These are phyloP conservation scores for Andrena haemorrhoa DNA, from an alignment of 2,888 invertebrate genomes.

Conservation along the genomic window DNA sequence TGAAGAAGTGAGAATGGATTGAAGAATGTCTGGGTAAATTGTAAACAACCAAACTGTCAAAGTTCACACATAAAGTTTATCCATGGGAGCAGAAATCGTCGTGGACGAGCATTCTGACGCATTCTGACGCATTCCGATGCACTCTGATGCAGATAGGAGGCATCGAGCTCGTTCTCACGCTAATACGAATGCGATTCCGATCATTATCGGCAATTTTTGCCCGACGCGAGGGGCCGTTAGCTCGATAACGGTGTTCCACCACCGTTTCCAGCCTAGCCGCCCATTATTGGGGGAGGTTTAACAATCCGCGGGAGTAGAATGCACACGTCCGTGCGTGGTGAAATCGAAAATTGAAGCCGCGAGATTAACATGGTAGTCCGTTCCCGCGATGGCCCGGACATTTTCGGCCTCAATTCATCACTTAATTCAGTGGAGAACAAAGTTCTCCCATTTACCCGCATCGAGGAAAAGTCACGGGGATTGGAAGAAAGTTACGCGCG, in stretches of 20 bases:
- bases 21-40: not conserved
- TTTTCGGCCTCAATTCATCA: constrained; percentile 10
- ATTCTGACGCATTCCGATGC: not conserved
- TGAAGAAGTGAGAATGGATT: not conserved
- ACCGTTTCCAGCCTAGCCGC: not conserved
- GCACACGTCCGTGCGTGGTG: not conserved
- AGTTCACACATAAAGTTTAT: no score
- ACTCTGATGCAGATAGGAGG: not conserved
- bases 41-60: not conserved
- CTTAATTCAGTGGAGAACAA: constrained; percentile 24
- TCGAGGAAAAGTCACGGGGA: not conserved
- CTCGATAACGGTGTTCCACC: constrained; percentile 10
- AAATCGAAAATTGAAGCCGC: constrained; percentile 51
- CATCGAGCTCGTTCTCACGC: constrained; percentile 17
- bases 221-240: constrained; percentile 25
- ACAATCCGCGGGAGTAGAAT: constrained; percentile 28
- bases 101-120: no score
- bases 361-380: constrained; percentile 23
- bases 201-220: constrained; percentile 49
- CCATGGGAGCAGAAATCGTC: no score
- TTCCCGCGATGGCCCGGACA: constrained; percentile 5
- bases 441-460: not conserved
- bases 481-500: constrained; percentile 8
- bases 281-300: constrained; percentile 38
- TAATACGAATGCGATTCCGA: constrained; percentile 47